phyloP scores from a whole-genome alignment of 2,888 invertebrate genomes.

The Aphelenchoides bicaudatus region DNA sequence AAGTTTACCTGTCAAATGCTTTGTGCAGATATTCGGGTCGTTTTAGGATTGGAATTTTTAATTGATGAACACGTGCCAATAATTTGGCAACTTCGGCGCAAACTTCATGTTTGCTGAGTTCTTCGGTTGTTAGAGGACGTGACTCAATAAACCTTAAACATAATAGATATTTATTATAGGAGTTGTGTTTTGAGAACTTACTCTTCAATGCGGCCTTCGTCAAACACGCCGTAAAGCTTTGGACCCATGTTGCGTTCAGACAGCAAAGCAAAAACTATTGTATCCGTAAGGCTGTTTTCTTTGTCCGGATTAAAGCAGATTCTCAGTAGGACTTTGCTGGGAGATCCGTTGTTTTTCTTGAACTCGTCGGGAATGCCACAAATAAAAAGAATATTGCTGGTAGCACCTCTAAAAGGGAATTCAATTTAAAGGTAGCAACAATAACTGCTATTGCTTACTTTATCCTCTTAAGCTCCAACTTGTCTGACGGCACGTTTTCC shows the following conservation, averaged over 20 bases:
- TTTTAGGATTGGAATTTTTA: conserved; percentile 85
- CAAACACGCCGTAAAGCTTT: conserved; percentile 87
- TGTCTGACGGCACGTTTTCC: conserved; percentile 46
- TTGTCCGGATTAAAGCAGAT: conserved; percentile 87
- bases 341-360: conserved; percentile 61
- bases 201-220: conserved; percentile 90
- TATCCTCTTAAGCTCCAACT: conserved; percentile 46
- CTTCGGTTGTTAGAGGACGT: conserved; percentile 74
- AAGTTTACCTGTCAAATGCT: conserved; percentile 11
- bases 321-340: conserved; percentile 76
- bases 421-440: neutral
- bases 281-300: conserved; percentile 77
- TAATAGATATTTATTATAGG: neutral
- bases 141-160: conserved; percentile 68
- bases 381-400: conserved; percentile 90
- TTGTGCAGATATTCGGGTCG: conserved; percentile 79
- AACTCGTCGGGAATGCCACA: conserved; percentile 74
- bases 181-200: conserved; percentile 73
- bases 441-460: conserved; percentile 39
- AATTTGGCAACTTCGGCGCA: conserved; percentile 81
- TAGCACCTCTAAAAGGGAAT: conserved; percentile 74
- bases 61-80: conserved; percentile 83
- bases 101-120: conserved; percentile 75
- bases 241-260: conserved; percentile 90
- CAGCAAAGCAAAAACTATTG: conserved; percentile 88